These are phyloP conservation scores for Chionis minor DNA, from an alignment of 2,113 vertebrate species.

Conservation along the genomic window DNA sequence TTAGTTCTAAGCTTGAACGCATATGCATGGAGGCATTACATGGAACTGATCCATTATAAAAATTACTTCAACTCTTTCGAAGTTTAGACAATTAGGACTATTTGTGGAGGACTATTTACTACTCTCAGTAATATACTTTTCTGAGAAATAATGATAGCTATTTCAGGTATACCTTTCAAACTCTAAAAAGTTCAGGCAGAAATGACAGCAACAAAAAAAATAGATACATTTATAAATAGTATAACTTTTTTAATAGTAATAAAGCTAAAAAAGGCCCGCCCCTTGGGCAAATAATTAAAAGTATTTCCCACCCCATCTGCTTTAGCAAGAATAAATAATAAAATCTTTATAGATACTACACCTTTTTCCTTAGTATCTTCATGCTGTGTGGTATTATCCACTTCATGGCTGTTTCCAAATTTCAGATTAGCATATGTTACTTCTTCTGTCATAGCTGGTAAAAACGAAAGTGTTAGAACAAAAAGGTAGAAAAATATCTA, in stretches of 20 bases:
- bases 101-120: not conserved
- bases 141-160: not conserved
- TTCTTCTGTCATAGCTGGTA: conserved; percentile 8
- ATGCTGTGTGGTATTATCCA: not conserved
- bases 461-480: not conserved
- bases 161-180: not conserved
- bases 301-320: not conserved
- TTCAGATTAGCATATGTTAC: not conserved
- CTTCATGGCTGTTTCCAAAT: not conserved
- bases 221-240: not conserved
- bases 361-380: not conserved
- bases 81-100: not conserved
- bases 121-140: not conserved
- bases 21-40: not conserved
- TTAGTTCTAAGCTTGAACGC: not conserved
- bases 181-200: not conserved
- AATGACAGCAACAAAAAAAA: not conserved
- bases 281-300: not conserved
- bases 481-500: not conserved
- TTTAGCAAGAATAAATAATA: not conserved
- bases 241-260: not conserved
- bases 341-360: not conserved
- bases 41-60: not conserved
- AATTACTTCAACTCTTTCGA: not conserved
- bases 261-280: not conserved